These are phyloP conservation scores for Leuciscus waleckii DNA, from an alignment of 2,797 vertebrate species.

Conservation along the genomic window DNA sequence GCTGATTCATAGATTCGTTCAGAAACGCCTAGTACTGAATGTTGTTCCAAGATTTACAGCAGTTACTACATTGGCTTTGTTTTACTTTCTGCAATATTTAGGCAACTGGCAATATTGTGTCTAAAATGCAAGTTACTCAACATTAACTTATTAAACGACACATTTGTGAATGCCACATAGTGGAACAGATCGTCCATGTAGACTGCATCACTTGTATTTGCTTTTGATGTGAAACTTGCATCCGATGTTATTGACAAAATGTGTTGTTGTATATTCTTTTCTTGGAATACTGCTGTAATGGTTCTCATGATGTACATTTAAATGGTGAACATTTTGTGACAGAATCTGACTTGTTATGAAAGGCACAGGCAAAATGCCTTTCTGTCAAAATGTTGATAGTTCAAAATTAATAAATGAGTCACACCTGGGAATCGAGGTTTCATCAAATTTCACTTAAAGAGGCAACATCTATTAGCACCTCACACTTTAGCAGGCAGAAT, in stretches of 20 bases:
- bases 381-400: conserved; percentile 55
- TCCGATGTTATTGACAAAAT: background rate
- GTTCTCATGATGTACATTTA: background rate
- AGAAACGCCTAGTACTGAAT: background rate
- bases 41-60: background rate
- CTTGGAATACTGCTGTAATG: background rate
- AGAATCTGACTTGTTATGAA: conserved; percentile 30
- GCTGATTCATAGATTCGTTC: background rate
- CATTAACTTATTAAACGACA: too few relatives aligned
- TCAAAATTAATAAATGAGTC: conserved; percentile 58
- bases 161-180: background rate
- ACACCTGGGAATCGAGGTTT: conserved; percentile 59
- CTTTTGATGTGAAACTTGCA: background rate
- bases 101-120: background rate
- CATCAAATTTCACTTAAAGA: conserved; percentile 61
- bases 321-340: background rate
- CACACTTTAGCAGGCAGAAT: conserved; percentile 44
- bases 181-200: background rate
- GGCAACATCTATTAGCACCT: conserved; percentile 55
- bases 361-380: conserved; percentile 46
- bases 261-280: background rate
- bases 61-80: too few relatives aligned
- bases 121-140: background rate
- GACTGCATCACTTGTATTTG: background rate
- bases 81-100: background rate